Base-by-base conservation (phyloP, 2,888 invertebrate genomes). In the Hermaeophaga mercurialis region DNA sequence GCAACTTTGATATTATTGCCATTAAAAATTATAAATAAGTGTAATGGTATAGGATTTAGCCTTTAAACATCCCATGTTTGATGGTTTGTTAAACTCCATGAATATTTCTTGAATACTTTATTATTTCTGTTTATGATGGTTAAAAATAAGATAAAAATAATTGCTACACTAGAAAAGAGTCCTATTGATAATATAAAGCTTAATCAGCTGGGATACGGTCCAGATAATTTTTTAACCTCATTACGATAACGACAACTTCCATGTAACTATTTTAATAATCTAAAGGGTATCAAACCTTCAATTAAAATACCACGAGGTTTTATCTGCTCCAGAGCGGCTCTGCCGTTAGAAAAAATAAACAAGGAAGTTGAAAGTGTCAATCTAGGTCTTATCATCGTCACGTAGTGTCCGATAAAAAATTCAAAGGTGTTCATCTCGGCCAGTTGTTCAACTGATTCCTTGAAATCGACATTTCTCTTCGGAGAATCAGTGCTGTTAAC, bases 381-480 rank as follows among this genome's bases (percentile, higher is more conserved):
- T 57, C 53, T 43, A 19, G 48, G 36, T 18, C 56, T 48, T 53
- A 44, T 57, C 57, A 24, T 52, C 18, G 53, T 57, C 57, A 57
- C 57, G 57, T 57, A 43, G 41, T 4, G 43, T 14, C 43, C 36
- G 36, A 36, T 52, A 52, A 56, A 56, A 55, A 55, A 56, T 43
- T 36, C 44, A 46, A 54, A 33, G 47, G 53, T 48, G 57, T 49
- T 55, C 48, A 55, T 55, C 55, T 44, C 49, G 41, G 17, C 46
- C 48, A 43, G 18, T 17, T 41, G 56, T 43, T 33, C 45, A 45
- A 58, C 52, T 48, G 54, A 61, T 61, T 61, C 61, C 28, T 54
- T 34, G 58, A 56, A 61, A 61, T 56, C 58, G 58, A 50, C 61
- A 48, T 58, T 56, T 54, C 61, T 61, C 58, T 54, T 61, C 57